A percentile compares a stretch with the other conserved stretches of the same genome.
Conservation (phyloP, 2,113 vertebrate species). For the Choloepus hoffmanni region DNA sequence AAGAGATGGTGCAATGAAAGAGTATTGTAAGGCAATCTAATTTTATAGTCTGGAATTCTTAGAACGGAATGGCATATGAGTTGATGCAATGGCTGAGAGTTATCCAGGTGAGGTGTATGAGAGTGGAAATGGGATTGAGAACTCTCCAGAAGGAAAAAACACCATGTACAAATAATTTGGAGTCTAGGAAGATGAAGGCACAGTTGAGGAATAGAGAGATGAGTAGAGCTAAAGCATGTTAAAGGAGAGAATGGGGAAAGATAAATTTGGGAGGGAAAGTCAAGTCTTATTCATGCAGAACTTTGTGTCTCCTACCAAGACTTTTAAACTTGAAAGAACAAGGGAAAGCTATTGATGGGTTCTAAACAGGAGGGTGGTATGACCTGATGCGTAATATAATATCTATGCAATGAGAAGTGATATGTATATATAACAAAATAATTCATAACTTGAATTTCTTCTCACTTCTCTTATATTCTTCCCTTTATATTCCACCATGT, state of each 20-base stretch:
- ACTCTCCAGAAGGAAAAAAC: background rate
- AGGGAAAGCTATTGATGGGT: background rate
- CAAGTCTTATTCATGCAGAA: background rate
- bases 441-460: background rate
- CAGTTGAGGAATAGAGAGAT: background rate
- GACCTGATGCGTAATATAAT: background rate
- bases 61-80: background rate
- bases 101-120: background rate
- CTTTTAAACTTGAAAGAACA: background rate
- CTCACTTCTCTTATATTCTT: background rate
- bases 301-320: background rate
- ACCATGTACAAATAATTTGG: background rate
- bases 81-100: background rate
- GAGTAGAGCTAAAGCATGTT: background rate
- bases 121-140: background rate
- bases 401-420: background rate
- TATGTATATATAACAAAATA: background rate
- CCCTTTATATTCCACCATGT: background rate
- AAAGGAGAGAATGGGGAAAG: background rate
- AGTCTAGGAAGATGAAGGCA: background rate
- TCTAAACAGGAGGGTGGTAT: background rate
- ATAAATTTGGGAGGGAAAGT: background rate
- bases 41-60: background rate
- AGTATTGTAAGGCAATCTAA: background rate
- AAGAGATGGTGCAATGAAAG: background rate